Percentiles rank a stretch among this genome's conserved stretches.
Evolutionary conservation across 2,888 invertebrate genomes (phyloP).

Genomic region (Lycocerus yunnanus): DNA sequence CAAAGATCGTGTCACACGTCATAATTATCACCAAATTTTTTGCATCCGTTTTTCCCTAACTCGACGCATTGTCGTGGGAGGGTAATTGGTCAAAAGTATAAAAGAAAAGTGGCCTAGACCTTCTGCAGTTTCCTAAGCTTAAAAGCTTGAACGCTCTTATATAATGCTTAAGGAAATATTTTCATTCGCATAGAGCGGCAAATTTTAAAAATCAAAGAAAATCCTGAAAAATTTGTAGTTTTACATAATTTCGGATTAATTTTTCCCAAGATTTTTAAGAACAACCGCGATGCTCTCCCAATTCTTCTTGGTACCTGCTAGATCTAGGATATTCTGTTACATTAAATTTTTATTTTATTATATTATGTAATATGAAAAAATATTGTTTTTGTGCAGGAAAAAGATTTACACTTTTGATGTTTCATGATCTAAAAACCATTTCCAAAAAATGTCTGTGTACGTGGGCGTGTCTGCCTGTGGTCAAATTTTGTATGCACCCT

Average conservation of each 20-base stretch:
- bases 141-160: slow-evolving; percentile 43
- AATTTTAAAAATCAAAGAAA: neutral
- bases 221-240: neutral
- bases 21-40: neutral
- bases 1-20: neutral
- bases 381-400: no score
- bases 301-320: no score
- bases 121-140: slow-evolving; percentile 43
- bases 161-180: slow-evolving; percentile 22
- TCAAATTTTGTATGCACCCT: no score
- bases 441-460: no score
- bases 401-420: no score
- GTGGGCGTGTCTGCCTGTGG: no score
- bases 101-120: slow-evolving; percentile 27
- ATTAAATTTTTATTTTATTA: no score
- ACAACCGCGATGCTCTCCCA: neutral
- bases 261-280: neutral
- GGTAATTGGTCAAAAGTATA: slow-evolving; percentile 6
- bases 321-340: no score
- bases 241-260: neutral
- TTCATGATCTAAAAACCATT: no score
- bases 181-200: slow-evolving; percentile 33
- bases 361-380: no score
- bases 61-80: neutral
- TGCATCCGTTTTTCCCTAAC: neutral